Evolutionary conservation across 2,888 invertebrate genomes (phyloP).

Genomic region (Rhopalosiphum nymphaeae): DNA sequence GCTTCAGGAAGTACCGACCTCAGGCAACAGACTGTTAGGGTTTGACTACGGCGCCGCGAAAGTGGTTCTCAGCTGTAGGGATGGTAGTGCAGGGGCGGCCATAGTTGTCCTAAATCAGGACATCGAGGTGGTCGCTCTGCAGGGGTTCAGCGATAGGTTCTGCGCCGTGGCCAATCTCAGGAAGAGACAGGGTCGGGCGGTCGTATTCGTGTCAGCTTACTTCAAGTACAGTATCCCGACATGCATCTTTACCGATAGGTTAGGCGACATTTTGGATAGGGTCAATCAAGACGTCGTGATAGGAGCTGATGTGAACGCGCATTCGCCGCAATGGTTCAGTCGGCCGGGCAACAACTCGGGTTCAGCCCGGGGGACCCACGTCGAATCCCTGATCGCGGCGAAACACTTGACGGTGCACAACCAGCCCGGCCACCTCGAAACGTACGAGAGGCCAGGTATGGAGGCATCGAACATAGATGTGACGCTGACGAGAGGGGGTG

Average conservation of each 20-base stretch:
- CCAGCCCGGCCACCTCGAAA: not conserved
- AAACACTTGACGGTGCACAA: not conserved
- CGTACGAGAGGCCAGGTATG: not conserved
- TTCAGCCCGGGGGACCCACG: not conserved
- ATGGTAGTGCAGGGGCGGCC: not conserved
- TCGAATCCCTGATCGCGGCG: not conserved
- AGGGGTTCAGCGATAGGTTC: not conserved
- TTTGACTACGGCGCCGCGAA: not conserved
- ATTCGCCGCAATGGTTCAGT: no score
- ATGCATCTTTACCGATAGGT: not conserved
- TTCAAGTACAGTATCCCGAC: conserved; percentile 3
- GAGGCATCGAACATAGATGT: conserved; percentile 26
- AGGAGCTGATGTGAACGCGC: not conserved
- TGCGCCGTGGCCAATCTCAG: not conserved
- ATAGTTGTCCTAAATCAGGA: no score
- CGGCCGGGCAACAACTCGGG: not conserved
- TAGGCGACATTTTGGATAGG: not conserved
- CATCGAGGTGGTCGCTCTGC: not conserved
- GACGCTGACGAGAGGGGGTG: not conserved
- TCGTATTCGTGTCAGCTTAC: not conserved
- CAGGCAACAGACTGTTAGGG: not conserved
- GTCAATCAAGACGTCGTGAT: not conserved
- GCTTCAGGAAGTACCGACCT: not conserved
- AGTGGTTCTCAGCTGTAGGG: not conserved
- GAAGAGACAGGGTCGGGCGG: not conserved